Evolutionary conservation across 1,140 invertebrate genomes (phyloP).

Genomic region (Solen grandis): DNA sequence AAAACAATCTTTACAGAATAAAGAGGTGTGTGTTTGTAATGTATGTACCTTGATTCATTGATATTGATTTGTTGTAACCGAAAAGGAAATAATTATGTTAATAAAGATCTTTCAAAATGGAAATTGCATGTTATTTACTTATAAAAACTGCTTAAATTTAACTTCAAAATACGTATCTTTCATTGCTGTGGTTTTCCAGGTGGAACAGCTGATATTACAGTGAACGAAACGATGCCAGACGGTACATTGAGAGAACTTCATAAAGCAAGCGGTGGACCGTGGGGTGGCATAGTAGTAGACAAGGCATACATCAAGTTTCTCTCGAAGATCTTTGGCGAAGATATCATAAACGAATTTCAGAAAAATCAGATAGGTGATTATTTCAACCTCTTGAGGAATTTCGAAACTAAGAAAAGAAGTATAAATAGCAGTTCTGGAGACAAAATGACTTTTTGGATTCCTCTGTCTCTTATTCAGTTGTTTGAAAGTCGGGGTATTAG

Average conservation of each 20-base stretch:
- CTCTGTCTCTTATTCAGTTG: neutral
- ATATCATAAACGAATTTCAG: constrained; percentile 21
- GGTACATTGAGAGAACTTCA: constrained; percentile 54
- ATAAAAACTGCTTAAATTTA: no score
- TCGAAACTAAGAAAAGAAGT: constrained; percentile 55
- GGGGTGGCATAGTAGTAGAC: constrained; percentile 60
- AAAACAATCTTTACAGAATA: no score
- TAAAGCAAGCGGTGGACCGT: constrained; percentile 55
- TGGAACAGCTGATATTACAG: constrained; percentile 60
- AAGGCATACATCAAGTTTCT: constrained; percentile 26
- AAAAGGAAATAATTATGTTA: neutral
- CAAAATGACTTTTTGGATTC: neutral
- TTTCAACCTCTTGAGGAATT: constrained; percentile 43
- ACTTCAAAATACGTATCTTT: no score
- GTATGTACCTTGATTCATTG: no score
- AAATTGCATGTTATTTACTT: no score
- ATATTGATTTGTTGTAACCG: neutral
- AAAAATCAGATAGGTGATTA: constrained; percentile 29
- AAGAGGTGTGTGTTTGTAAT: no score
- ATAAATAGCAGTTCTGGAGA: neutral
- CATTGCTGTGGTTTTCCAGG: constrained; percentile 32
- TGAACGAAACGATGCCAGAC: constrained; percentile 47
- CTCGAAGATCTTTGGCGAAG: constrained; percentile 29
- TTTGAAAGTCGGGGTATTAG: no score
- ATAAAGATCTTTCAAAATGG: no score